phyloP scores from a whole-genome alignment of 1,140 invertebrate genomes.

The Subanguina moxae region DNA sequence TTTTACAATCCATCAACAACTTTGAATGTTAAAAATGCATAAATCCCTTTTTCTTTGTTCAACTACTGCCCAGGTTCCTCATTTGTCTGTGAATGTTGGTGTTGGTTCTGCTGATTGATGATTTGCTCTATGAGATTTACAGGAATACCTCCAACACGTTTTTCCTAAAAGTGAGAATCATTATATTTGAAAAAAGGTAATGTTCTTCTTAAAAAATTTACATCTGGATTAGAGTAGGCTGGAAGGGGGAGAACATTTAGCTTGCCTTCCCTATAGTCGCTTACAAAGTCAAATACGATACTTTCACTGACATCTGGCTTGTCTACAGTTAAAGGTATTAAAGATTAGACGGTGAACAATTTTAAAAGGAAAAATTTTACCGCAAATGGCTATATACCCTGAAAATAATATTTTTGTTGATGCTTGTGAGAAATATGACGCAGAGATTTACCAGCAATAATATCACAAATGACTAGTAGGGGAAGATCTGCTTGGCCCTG shows the following conservation, averaged over 20 bases:
- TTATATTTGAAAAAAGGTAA: neutral
- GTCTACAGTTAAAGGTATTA: neutral
- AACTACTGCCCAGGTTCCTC: too few relatives aligned
- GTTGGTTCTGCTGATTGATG: conserved; percentile 28
- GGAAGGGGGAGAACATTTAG: conserved; percentile 22
- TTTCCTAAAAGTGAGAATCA: neutral
- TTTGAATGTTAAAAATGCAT: too few relatives aligned
- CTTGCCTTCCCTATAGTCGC: conserved; percentile 25
- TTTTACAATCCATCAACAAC: too few relatives aligned
- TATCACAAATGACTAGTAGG: conserved; percentile 30
- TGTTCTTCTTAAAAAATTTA: conserved; percentile 6
- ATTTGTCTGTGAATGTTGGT: conserved; percentile 6
- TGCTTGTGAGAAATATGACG: too few relatives aligned
- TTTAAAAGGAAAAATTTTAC: neutral
- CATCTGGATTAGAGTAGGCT: conserved; percentile 4
- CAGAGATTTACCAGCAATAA: conserved; percentile 10
- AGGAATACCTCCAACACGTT: conserved; percentile 31
- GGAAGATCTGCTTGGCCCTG: conserved; percentile 29
- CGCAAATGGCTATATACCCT: conserved; percentile 31
- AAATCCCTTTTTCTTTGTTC: too few relatives aligned
- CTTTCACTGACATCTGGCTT: conserved; percentile 32
- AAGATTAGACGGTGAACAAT: neutral
- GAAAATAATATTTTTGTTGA: too few relatives aligned
- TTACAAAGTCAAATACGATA: conserved; percentile 30
- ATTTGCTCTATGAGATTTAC: conserved; percentile 30